Evolutionary conservation across 2,113 vertebrate genomes (phyloP), one percentile per base, ranked within the genome.

Genomic region (Tragelaphus strepsiceros): DNA sequence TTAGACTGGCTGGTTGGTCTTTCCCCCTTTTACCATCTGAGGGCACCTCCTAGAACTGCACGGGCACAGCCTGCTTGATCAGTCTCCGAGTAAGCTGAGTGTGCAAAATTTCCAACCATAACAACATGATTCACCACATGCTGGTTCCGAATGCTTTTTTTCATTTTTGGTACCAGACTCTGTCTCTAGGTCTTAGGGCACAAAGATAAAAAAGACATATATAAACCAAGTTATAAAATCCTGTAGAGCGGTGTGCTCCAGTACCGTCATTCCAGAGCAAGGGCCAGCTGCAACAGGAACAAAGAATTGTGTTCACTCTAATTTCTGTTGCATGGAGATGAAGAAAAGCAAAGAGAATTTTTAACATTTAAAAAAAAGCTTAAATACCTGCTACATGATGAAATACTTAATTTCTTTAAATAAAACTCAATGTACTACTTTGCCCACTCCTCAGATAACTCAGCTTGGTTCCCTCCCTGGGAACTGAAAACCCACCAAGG

Each of bases 361-460:
- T 74, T 39, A 84, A 62, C 19, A 22, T 35, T 35, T 9, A 26
- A 46, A 92, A 78, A 30, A 19, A 16, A 30, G 67, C 51, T 54
- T 58, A 78, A 95, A 46, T 61, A 39, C n/a, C 61, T 46, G 78
- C 24, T 71, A n/a, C 35, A 51, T 7, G 46, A 80, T 61, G 74
- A 90, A 89, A 83, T 51, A 43, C 88, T 83, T 87, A n/a, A 83
- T 94, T 71, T 90, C 88, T 77, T 87, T 94, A 97, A 94, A 87
- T 64, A 94, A 91, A 81, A 91, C 43, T 6, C 7, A 46, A 49
- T 7, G 21, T 39, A 53, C 77, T 74, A 10, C 43, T 59, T 62
- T 86, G 96, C 67, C 54, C 53, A 21, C 39, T 54, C 87, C 22
- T 64, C 26, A 96, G 87, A 74, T 14, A 92, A 17, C 17, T 6